These are phyloP conservation scores for Watsonalla cultraria DNA, from an alignment of 2,888 invertebrate species.

Conservation along the genomic window DNA sequence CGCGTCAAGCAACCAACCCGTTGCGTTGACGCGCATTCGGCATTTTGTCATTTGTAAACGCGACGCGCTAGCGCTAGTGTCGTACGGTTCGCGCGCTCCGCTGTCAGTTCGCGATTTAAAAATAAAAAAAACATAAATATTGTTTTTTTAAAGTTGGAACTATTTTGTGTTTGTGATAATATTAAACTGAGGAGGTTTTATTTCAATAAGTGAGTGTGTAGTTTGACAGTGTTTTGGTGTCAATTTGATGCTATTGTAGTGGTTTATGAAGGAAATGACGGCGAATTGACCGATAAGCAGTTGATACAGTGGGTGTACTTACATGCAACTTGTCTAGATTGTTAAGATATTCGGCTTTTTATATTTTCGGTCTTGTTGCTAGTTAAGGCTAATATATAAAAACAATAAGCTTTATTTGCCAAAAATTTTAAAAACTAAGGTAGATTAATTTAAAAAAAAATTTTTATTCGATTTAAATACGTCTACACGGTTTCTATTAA, in stretches of 20 bases:
- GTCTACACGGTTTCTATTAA: too few relatives aligned
- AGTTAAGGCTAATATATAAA: too few relatives aligned
- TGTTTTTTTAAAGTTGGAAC: slow-evolving; percentile 10
- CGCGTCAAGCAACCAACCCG: slow-evolving; percentile 34
- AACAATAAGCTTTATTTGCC: too few relatives aligned
- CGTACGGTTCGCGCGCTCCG: slow-evolving; percentile 35
- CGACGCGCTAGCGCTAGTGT: slow-evolving; percentile 46
- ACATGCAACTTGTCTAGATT: slow-evolving; percentile 17
- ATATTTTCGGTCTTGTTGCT: background rate
- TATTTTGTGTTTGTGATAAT: slow-evolving; percentile 6
- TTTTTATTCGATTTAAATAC: too few relatives aligned
- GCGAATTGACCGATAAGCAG: slow-evolving; percentile 52
- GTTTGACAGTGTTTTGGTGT: slow-evolving; percentile 17
- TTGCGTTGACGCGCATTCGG: slow-evolving; percentile 54
- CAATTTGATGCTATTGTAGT: slow-evolving; percentile 32
- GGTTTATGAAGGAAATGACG: slow-evolving; percentile 58
- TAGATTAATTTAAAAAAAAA: too few relatives aligned
- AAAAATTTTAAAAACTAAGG: too few relatives aligned
- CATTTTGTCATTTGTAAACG: slow-evolving; percentile 64
- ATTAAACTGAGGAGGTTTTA: background rate
- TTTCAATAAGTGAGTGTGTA: background rate
- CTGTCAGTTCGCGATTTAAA: slow-evolving; percentile 33
- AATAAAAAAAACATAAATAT: slow-evolving; percentile 23
- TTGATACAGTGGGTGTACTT: slow-evolving; percentile 30
- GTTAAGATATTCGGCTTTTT: slow-evolving; percentile 21